Base-by-base conservation (phyloP, 2,888 invertebrate genomes). In the Ferdinandea cuprea region DNA sequence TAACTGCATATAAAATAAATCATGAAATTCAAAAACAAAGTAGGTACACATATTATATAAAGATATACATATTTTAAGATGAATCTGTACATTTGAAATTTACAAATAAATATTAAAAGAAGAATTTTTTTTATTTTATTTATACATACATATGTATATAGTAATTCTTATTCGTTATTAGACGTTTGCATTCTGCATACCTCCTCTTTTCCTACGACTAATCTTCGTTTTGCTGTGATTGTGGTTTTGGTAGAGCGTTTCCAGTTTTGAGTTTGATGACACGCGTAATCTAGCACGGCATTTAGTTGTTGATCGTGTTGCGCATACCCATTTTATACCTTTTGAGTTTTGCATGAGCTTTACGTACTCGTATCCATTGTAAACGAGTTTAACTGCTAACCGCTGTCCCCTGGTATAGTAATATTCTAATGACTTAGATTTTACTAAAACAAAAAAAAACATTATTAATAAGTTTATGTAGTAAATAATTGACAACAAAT, bases 321-420 rank as follows among this genome's bases (percentile, higher is more conserved):
- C 87, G 83, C 91, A 91, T 32, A 90, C 88, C 90, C 90, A 91
- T 69, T 90, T 90, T 5, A 86, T 88, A 13, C 91, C 91, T 32
- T 87, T 88, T 0, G 89, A 88, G 56, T 90, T 90, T 58, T 88
- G 87, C 87, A 90, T 61, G 2, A 83, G 52, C 80, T 89, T 90
- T 8, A 90, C 90, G 85, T 86, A 91, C 52, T 88, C 88, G 85
- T 87, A 89, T 1, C 89, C 89, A 13, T 79, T 85, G 61, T 89
- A 87, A 37, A 90, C 89, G 9, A 91, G 86, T 69, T 90, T 91
- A 7, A 89, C 74, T 0, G 90, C 88, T 15, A 87, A 87, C 5
- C 91, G 86, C 76, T 91, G 91, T 0, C 91, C 91, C 32, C 87
- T 88, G 69, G 89, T 89, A 59, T 50, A 81, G 28, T 6, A 72